phyloP scores from a whole-genome alignment of 2,888 invertebrate species.

The Rotaria macrura region DNA sequence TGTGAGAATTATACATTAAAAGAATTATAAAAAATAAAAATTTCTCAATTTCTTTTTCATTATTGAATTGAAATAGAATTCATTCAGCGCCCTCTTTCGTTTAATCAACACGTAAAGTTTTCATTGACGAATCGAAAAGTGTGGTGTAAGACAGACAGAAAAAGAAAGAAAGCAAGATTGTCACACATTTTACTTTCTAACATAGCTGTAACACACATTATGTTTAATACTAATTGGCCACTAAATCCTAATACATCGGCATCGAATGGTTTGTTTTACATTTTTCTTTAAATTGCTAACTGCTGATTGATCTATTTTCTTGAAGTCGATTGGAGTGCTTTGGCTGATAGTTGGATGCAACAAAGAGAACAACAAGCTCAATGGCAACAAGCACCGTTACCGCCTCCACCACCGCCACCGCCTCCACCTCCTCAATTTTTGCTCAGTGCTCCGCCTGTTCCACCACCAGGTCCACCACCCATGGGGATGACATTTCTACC shows the following conservation, averaged over 20 bases:
- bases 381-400: background rate
- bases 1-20: background rate
- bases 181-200: background rate
- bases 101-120: background rate
- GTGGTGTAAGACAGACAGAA: background rate
- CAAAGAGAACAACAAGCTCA: constrained; percentile 40
- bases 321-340: constrained; percentile 81
- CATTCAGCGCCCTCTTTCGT: background rate
- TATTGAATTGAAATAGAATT: background rate
- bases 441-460: background rate
- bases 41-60: background rate
- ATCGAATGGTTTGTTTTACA: background rate
- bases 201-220: background rate
- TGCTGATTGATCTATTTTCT: background rate
- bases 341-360: constrained; percentile 88
- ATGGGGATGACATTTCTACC: background rate
- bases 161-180: background rate
- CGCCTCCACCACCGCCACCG: constrained; percentile 38
- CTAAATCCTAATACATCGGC: background rate
- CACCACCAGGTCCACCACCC: background rate
- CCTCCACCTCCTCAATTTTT: constrained; percentile 10
- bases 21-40: background rate
- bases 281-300: background rate
- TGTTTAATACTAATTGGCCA: background rate
- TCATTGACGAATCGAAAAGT: background rate